Base-by-base conservation (phyloP, 2,888 invertebrate species). In the Monopis laevigella region DNA sequence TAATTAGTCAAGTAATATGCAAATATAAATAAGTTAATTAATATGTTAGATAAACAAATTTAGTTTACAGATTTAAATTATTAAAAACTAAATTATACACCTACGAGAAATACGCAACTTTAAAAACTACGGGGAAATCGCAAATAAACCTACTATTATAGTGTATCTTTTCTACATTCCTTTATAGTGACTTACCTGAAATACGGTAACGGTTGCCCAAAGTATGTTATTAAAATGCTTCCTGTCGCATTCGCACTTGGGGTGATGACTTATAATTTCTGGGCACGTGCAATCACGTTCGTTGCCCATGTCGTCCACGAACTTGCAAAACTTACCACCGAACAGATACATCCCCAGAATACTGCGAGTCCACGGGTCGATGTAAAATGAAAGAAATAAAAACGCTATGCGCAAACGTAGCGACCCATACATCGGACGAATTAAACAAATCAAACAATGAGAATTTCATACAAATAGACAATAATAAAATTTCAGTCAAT, bases 301-400 rank as follows among this genome's bases (percentile, higher is more conserved):
- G 75, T 82, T 82, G 78, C 88, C 89, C 70, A 85, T 84, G 74
- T 90, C 90, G 84, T 94, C 93, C 84, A 88, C 87, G 87, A 89
- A 92, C 89, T 93, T 94, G 93, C 96, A 96, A 93, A 97, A 96
- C 91, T 96, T 96, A 91, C 96, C 96, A 84, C 96, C 96, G 87
- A 97, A 97, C 85, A 97, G 92, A 88, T 95, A 95, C 96, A 96
- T 97, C 86, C 97, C 97, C 87, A 97, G 92, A 85, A 96, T 94
- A 90, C 97, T 97, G 92, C 82, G 82, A 84, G 75, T 42, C 58
- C 56, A 70, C 52, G 66, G 57, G 62, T 64, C 70, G 69, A 74
- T 75, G 77, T 65, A 63, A 71, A 80, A 80, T 77, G 78, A 80
- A 74, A 80, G 74, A 72, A 73, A 73, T 71, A 72, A 71, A 66